These are phyloP conservation scores for Sturmia bella DNA, from an alignment of 2,888 invertebrate species.

Conservation along the genomic window DNA sequence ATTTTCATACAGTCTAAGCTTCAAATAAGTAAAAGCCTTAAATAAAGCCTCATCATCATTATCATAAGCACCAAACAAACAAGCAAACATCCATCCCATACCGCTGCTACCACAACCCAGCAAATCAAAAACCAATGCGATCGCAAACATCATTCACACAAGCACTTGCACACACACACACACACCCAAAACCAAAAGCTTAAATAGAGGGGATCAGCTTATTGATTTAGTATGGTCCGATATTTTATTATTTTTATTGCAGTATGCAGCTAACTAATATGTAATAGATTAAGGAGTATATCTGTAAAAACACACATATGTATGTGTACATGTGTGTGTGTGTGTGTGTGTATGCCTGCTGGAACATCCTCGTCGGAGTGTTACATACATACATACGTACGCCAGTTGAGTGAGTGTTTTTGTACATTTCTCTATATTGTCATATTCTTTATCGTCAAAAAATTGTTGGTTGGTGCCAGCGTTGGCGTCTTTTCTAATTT, in stretches of 20 bases:
- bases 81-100: background rate
- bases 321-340: background rate
- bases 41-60: conserved; percentile 41
- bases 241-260: conserved; percentile 34
- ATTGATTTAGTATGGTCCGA: conserved; percentile 66
- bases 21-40: conserved; percentile 14
- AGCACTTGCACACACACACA: no score
- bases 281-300: background rate
- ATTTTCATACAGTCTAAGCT: conserved; percentile 49
- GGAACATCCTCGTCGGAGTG: no score
- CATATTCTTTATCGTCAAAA: conserved; percentile 66
- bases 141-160: conserved; percentile 9
- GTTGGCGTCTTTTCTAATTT: conserved; percentile 70
- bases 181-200: background rate
- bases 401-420: background rate
- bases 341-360: background rate
- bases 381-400: background rate
- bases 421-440: conserved; percentile 42
- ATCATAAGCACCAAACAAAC: conserved; percentile 27
- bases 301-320: no score
- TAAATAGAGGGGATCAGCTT: conserved; percentile 51
- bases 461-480: conserved; percentile 47
- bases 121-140: conserved; percentile 32
- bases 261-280: no score
- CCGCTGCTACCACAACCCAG: conserved; percentile 27